Evolutionary conservation across 2,113 vertebrate species (phyloP).

Genomic region (Odontophorus gujanensis): DNA sequence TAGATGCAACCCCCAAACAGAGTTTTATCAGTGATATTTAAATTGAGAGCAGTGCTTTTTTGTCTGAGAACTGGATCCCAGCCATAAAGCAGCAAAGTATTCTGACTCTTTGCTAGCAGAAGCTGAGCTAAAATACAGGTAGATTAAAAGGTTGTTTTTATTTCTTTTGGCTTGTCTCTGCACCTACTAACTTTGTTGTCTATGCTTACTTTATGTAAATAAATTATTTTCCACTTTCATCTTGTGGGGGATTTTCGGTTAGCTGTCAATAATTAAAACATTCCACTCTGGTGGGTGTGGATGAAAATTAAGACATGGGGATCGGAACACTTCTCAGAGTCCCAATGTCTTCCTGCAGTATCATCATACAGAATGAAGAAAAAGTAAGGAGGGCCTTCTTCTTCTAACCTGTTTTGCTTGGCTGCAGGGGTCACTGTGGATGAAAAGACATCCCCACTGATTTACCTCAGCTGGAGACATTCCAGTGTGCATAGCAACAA

Average conservation of each 20-base stretch:
- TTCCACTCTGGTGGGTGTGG: neutral
- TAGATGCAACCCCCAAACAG: neutral
- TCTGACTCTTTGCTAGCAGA: neutral
- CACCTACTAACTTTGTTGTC: neutral
- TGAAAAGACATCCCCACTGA: neutral
- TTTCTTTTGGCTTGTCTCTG: neutral
- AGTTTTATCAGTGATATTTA: neutral
- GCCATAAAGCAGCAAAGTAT: neutral
- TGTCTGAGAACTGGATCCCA: neutral
- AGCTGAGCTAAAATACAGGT: neutral
- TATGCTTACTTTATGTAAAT: neutral
- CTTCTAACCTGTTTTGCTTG: neutral
- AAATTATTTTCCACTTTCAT: neutral
- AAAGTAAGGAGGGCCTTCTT: neutral
- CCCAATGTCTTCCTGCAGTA: neutral
- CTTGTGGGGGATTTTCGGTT: neutral
- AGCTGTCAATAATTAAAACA: slow-evolving; percentile 13
- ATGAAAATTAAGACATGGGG: neutral
- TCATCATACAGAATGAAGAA: neutral
- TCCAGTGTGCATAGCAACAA: neutral
- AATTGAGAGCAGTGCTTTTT: neutral
- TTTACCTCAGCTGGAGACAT: neutral
- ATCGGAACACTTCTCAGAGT: neutral
- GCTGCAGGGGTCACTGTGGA: neutral
- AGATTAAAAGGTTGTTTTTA: neutral